phyloP scores from a whole-genome alignment of 2,888 invertebrate species.

The Spatulosminthurus flaviceps region DNA sequence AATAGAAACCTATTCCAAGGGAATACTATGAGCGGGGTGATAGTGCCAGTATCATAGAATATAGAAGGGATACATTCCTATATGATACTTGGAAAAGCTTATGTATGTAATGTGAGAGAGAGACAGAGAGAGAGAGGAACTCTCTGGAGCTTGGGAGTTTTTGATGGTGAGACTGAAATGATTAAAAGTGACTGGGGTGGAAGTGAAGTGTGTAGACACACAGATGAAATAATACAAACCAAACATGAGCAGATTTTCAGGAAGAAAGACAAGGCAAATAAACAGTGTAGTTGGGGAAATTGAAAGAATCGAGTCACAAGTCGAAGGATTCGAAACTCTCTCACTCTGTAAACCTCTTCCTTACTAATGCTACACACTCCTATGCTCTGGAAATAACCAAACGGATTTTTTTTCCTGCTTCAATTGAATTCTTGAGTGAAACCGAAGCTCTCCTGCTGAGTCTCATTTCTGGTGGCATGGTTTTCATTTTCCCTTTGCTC shows the following conservation, averaged over 20 bases:
- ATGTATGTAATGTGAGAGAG: not conserved
- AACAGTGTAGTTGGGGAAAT: not conserved
- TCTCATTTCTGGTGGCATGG: slow-evolving; percentile 32
- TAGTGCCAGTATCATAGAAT: too few relatives aligned
- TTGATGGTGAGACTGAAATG: slow-evolving; percentile 24
- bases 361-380: not conserved
- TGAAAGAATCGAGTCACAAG: slow-evolving; percentile 42
- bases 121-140: not conserved
- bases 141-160: not conserved
- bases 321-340: not conserved
- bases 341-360: not conserved
- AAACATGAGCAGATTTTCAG: slow-evolving; percentile 28
- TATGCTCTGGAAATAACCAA: slow-evolving; percentile 29
- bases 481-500: slow-evolving; percentile 21
- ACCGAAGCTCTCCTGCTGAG: slow-evolving; percentile 42
- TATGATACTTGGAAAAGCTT: not conserved
- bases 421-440: slow-evolving; percentile 46
- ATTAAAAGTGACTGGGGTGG: slow-evolving; percentile 32
- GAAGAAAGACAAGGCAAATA: slow-evolving; percentile 34
- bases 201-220: slow-evolving; percentile 38
- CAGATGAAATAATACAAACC: slow-evolving; percentile 39
- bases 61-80: too few relatives aligned
- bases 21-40: too few relatives aligned
- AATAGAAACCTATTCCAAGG: not conserved
- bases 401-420: slow-evolving; percentile 38